Conservation (phyloP, 2,888 invertebrate species). For the Morpho deidamia region DNA sequence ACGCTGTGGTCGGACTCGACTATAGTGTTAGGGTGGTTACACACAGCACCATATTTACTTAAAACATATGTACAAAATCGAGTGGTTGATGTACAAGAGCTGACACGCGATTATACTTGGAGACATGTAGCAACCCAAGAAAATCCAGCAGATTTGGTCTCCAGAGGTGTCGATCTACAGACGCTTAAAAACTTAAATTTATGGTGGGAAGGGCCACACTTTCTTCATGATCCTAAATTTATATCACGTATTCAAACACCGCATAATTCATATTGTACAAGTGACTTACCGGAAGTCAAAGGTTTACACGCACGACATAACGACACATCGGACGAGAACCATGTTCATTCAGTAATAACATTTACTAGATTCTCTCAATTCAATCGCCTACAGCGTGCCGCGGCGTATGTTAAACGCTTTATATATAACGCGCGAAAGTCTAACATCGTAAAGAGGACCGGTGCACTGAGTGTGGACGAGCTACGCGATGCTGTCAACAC, state of each 20-base stretch:
- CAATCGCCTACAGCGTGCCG: constrained; percentile 11
- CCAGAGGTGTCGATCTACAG: neutral
- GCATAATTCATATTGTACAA: neutral
- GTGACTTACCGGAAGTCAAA: neutral
- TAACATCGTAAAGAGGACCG: neutral
- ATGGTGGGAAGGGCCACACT: constrained; percentile 8
- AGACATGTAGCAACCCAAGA: constrained; percentile 5
- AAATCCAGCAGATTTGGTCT: constrained; percentile 15
- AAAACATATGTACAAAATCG: constrained; percentile 26
- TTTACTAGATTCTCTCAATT: constrained; percentile 16
- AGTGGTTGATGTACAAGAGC: constrained; percentile 19
- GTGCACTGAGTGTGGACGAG: constrained; percentile 12
- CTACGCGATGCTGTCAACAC: neutral
- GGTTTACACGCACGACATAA: neutral
- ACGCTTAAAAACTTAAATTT: neutral
- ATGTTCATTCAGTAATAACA: constrained; percentile 1
- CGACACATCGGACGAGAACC: neutral
- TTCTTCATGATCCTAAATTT: constrained; percentile 5
- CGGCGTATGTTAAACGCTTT: constrained; percentile 13
- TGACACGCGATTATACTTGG: constrained; percentile 11
- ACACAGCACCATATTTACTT: neutral
- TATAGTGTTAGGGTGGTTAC: constrained; percentile 5
- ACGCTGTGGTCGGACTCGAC: constrained; percentile 11
- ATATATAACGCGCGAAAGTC: constrained; percentile 7
- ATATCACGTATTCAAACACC: neutral